Evolutionary conservation across 2,797 vertebrate genomes (phyloP).

Genomic region (Lepilemur ruficaudatus): DNA sequence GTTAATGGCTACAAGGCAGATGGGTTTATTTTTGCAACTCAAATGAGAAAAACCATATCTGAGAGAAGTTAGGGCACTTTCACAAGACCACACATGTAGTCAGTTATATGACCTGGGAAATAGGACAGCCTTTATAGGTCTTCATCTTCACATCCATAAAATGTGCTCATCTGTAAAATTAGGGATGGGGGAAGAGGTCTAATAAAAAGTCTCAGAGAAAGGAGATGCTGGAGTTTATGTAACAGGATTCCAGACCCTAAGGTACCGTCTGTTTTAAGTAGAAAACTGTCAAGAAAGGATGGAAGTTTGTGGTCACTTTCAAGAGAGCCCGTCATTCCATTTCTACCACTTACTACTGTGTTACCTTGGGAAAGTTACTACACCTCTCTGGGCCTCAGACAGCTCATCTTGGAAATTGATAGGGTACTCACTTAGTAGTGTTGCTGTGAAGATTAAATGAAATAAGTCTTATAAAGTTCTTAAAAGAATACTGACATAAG

Average conservation of each 20-base stretch:
- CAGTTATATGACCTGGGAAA: background rate
- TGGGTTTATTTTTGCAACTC: slow-evolving; percentile 30
- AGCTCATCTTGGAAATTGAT: background rate
- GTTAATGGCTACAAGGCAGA: background rate
- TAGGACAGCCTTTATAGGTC: background rate
- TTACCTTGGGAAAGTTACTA: background rate
- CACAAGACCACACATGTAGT: background rate
- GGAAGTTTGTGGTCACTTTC: background rate
- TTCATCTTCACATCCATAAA: background rate
- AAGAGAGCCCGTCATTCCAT: background rate
- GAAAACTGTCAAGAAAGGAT: background rate
- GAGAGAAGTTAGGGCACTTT: background rate
- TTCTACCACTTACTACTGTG: background rate
- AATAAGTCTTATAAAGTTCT: background rate
- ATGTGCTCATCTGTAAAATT: background rate
- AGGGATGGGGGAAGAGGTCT: background rate
- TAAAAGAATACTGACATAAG: background rate
- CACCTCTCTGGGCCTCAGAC: background rate
- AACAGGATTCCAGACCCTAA: background rate
- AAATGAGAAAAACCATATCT: background rate
- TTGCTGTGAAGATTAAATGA: background rate
- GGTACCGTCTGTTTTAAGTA: background rate
- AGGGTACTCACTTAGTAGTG: background rate
- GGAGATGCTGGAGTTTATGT: background rate
- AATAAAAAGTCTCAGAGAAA: background rate